Evolutionary conservation across 2,113 vertebrate species (phyloP).

Genomic region (Mugil cephalus): DNA sequence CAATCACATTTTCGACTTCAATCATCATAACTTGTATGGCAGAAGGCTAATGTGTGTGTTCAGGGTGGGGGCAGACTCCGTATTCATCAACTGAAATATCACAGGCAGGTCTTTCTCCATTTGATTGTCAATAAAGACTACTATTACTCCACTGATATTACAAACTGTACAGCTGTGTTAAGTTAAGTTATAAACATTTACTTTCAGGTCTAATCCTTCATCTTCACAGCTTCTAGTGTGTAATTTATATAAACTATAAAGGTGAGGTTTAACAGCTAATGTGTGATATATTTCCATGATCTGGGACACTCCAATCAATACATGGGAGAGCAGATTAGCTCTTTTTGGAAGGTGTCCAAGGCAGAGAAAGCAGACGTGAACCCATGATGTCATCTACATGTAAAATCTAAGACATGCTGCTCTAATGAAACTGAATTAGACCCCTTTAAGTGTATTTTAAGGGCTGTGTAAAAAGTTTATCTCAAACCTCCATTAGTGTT

Average conservation of each 20-base stretch:
- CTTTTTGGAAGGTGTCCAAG: slow-evolving; percentile 49
- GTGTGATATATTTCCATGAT: slow-evolving; percentile 40
- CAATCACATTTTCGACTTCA: slow-evolving; percentile 29
- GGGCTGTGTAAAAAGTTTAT: slow-evolving; percentile 35
- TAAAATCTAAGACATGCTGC: slow-evolving; percentile 29
- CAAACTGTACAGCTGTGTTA: background rate
- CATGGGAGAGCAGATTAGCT: slow-evolving; percentile 33
- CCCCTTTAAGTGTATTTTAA: slow-evolving; percentile 22
- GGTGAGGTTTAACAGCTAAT: slow-evolving; percentile 1
- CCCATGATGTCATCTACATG: slow-evolving; percentile 64
- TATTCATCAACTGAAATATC: slow-evolving; percentile 4
- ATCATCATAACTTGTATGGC: slow-evolving; percentile 39
- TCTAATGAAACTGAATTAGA: slow-evolving; percentile 10
- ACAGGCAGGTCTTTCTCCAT: slow-evolving; percentile 5
- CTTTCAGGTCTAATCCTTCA: slow-evolving; percentile 20
- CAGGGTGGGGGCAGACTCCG: slow-evolving; percentile 1
- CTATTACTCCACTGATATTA: background rate
- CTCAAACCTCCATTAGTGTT: background rate
- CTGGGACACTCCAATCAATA: slow-evolving; percentile 52
- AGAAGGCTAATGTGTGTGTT: slow-evolving; percentile 16
- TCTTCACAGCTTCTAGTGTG: slow-evolving; percentile 26
- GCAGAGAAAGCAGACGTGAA: slow-evolving; percentile 33
- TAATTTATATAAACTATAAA: slow-evolving; percentile 3
- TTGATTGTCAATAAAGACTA: slow-evolving; percentile 23
- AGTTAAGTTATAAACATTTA: slow-evolving; percentile 11